Evolutionary conservation across 2,888 invertebrate species (phyloP).

Genomic region (Erebia palarica): DNA sequence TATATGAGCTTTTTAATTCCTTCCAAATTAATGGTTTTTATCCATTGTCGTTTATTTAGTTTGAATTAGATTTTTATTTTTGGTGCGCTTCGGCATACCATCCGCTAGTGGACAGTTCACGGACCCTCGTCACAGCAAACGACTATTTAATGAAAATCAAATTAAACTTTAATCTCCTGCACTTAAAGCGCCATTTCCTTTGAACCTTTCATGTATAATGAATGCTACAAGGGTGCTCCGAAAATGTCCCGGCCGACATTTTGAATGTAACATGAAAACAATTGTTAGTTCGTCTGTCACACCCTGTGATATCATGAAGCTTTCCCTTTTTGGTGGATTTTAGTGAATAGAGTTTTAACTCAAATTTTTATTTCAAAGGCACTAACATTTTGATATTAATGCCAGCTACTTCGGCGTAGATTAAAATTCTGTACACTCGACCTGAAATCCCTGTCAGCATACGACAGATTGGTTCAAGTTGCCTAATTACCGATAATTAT

Average conservation of each 20-base stretch:
- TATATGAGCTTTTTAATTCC: too few species aligned
- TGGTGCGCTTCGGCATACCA: constrained; percentile 1
- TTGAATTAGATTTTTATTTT: neutral
- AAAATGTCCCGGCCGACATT: constrained; percentile 32
- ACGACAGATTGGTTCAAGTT: too few species aligned
- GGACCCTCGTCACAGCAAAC: constrained; percentile 22
- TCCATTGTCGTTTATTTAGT: neutral
- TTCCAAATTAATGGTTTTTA: too few species aligned
- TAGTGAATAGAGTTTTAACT: too few species aligned
- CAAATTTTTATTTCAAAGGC: too few species aligned
- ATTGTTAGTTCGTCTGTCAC: constrained; percentile 22
- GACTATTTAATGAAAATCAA: neutral
- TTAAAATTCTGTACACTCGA: too few species aligned
- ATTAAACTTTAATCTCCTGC: neutral
- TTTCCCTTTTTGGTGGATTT: neutral
- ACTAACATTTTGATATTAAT: too few species aligned
- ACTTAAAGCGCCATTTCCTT: neutral
- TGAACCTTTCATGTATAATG: neutral
- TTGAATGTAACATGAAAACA: constrained; percentile 31
- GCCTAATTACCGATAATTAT: too few species aligned
- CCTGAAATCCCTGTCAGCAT: too few species aligned
- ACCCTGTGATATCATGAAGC: neutral
- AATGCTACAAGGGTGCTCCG: constrained; percentile 27
- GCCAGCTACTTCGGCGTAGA: too few species aligned
- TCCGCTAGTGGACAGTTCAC: constrained; percentile 6